phyloP scores from a whole-genome alignment of 2,797 vertebrate species.

The Rhynchonycteris naso region DNA sequence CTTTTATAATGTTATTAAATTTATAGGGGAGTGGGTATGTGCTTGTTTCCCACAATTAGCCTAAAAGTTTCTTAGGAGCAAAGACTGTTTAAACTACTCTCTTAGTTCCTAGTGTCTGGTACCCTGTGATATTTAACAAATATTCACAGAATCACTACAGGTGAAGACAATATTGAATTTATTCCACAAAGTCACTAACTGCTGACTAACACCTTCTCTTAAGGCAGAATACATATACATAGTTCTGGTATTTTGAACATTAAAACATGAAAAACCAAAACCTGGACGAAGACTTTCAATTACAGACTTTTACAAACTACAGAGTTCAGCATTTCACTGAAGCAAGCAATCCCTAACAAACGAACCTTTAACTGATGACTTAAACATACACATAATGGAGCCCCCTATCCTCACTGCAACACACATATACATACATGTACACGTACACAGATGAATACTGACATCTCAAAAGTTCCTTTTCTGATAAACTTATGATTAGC shows the following conservation, averaged over 20 bases:
- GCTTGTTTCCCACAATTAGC: not conserved
- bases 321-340: not conserved
- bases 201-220: not conserved
- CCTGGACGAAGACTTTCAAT: not conserved
- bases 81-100: not conserved
- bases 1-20: conserved; percentile 32
- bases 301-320: not conserved
- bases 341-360: not conserved
- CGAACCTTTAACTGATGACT: not conserved
- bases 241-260: not conserved
- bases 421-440: not conserved
- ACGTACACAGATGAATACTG: not conserved
- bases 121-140: not conserved
- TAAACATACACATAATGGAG: not conserved
- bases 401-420: not conserved
- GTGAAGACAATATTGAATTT: conserved; percentile 8
- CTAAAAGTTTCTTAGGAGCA: not conserved
- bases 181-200: not conserved
- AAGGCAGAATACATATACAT: not conserved
- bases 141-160: not conserved
- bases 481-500: not conserved
- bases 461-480: not conserved
- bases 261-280: conserved; percentile 22
- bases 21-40: not conserved
- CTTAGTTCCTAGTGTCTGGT: not conserved